phyloP scores from a whole-genome alignment of 2,888 invertebrate species.

The Rhagonycha fulva region DNA sequence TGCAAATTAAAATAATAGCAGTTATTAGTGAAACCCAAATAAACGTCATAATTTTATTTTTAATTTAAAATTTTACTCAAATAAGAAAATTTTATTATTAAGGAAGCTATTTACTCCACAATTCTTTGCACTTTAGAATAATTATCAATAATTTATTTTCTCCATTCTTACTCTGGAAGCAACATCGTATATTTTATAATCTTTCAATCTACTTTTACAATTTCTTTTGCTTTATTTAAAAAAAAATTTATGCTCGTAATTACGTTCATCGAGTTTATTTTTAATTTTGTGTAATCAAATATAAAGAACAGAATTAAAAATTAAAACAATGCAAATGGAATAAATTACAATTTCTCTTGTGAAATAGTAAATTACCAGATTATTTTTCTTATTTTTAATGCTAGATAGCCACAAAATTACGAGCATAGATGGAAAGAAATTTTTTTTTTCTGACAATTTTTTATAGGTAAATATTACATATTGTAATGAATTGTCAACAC shows the following conservation, averaged over 20 bases:
- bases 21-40: conserved; percentile 29
- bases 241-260: background rate
- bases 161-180: background rate
- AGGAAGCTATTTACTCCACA: background rate
- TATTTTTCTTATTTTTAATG: background rate
- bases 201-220: background rate
- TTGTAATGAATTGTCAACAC: background rate
- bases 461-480: background rate
- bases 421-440: background rate
- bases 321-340: background rate
- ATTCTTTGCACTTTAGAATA: background rate
- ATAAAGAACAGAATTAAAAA: background rate
- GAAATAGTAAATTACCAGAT: background rate
- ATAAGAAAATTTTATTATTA: conserved; percentile 5
- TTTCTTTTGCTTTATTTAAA: background rate
- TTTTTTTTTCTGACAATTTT: background rate
- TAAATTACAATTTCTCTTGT: background rate
- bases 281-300: background rate
- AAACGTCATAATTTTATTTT: conserved; percentile 29
- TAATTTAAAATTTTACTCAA: conserved; percentile 31
- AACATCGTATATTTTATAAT: background rate
- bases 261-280: background rate
- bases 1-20: background rate
- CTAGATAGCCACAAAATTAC: background rate
- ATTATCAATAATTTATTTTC: background rate